A percentile compares a stretch with the other conserved stretches of the same genome.
Evolutionary conservation across 2,797 vertebrate genomes (phyloP).

Genomic region (Taeniopygia guttata): DNA sequence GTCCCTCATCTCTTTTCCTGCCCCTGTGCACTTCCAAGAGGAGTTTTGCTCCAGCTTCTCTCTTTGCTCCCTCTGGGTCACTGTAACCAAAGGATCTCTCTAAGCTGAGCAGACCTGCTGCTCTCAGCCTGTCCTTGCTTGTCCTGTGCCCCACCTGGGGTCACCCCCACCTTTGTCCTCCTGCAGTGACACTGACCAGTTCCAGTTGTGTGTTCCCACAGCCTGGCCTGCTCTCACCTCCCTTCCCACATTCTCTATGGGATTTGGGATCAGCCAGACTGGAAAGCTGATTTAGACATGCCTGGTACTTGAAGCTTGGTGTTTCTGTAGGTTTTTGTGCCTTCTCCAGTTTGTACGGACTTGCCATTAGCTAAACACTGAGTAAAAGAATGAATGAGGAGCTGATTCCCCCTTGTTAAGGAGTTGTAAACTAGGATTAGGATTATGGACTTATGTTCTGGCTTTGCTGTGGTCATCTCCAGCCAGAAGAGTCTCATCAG

Average conservation of each 20-base stretch:
- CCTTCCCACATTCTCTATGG: background rate
- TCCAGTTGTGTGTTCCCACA: background rate
- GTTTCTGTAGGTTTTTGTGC: background rate
- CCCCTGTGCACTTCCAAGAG: background rate
- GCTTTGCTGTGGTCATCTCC: background rate
- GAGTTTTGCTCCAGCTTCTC: background rate
- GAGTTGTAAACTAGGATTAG: background rate
- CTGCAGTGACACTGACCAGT: background rate
- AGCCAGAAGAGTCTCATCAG: background rate
- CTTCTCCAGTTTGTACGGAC: background rate
- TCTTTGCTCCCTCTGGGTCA: background rate
- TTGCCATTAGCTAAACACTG: background rate
- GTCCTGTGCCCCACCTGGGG: background rate
- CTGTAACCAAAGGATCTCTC: background rate
- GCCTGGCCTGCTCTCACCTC: background rate
- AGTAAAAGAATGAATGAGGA: background rate
- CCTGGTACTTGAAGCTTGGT: background rate
- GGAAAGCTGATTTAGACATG: background rate
- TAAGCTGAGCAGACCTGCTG: background rate
- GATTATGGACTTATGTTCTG: background rate
- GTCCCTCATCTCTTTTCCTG: background rate
- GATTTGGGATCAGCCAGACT: background rate
- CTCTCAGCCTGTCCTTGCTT: background rate
- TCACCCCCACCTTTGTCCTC: background rate
- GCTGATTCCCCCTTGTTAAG: fast-evolving